Base-by-base conservation (phyloP, 2,888 invertebrate genomes). In the Agonopterix arenella region DNA sequence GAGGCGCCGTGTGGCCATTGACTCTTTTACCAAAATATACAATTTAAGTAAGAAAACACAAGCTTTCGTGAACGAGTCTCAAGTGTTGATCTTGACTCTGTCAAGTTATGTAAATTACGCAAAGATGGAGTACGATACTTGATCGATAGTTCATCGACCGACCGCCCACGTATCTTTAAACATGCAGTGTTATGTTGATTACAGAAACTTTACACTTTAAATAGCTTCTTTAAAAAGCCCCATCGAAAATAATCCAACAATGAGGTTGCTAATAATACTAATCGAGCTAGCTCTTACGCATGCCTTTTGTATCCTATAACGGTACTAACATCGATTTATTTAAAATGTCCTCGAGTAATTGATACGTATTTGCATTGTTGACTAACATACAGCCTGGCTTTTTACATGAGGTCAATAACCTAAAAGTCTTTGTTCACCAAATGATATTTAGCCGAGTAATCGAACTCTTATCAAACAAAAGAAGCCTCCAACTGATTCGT, bases 31-130 rank as follows among this genome's bases (percentile, higher is more conserved):
- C 41, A 41, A 13, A 42, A 40, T 46, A 40, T 36, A 50, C 37
- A 44, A 11, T 37, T 48, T 36, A 36, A 54, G 56, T 62, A 62
- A 73, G 71, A 70, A 75, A 68, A 74, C 63, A 78, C 67, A 69
- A 72, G 68, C 61, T 78, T 77, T 68, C 47, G 69, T 74, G 70
- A 76, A 82, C 83, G 71, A 67, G 78, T 76, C 78, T 75, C 60
- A 73, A 79, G 76, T 84, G 75, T 83, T 76, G 78, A 71, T 81
- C 64, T 81, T 78, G 63, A 70, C 67, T 73, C 73, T 80, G 83
- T 81, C 81, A 73, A 80, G 84, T 88, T 89, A 89, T 89, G 88
- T 84, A 82, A 89, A 89, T 89, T 76, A 78, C 64, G 70, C 70
- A 72, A 76, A 81, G 73, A 76, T 69, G 60, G 64, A 73, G 78